Conservation (phyloP, 2,113 vertebrate species). For the Tychaedon coryphoeus region DNA sequence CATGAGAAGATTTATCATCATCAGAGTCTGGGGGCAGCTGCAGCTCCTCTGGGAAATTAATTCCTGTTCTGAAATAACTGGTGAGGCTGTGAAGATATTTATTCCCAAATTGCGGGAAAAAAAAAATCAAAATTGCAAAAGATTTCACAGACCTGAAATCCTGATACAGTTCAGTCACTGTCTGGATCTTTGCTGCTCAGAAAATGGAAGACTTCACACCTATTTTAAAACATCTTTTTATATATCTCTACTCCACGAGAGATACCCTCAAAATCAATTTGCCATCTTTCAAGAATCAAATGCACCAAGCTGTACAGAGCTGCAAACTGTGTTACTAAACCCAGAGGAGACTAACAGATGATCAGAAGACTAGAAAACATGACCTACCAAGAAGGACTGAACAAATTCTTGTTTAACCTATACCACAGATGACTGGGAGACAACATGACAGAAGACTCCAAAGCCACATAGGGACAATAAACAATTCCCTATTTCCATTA, state of each 20-base stretch:
- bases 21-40: not conserved
- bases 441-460: not conserved
- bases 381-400: not conserved
- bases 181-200: not conserved
- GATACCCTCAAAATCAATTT: not conserved
- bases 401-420: constrained; percentile 11
- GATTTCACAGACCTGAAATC: not conserved
- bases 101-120: not conserved
- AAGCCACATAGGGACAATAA: not conserved
- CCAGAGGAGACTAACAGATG: not conserved
- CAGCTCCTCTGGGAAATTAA: not conserved
- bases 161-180: not conserved
- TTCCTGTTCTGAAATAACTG: constrained; percentile 13
- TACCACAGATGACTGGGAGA: not conserved
- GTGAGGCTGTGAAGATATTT: not conserved
- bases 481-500: not conserved
- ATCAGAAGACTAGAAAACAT: constrained; percentile 13
- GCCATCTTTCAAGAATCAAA: not conserved
- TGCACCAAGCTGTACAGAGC: not conserved
- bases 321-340: not conserved
- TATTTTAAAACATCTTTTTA: not conserved
- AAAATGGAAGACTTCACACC: not conserved
- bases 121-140: not conserved
- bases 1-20: not conserved
- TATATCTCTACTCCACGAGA: not conserved